phyloP scores from a whole-genome alignment of 2,113 vertebrate genomes.

The Phaethornis superciliosus region DNA sequence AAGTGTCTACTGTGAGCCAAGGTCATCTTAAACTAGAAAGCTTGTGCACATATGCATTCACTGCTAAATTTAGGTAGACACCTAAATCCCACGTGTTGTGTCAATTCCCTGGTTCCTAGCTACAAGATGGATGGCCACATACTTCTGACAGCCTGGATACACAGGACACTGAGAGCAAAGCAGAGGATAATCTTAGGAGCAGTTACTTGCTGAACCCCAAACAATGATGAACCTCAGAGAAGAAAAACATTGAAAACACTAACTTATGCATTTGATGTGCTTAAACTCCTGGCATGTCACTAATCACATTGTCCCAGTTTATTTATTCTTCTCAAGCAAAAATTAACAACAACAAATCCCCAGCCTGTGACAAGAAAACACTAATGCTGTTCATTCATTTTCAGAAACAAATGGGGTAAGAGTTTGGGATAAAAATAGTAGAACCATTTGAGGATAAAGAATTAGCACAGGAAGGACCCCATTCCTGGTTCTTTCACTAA shows the following conservation, averaged over 20 bases:
- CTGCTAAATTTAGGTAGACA: neutral
- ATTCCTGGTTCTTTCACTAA: neutral
- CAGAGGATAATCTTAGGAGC: neutral
- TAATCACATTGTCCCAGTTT: neutral
- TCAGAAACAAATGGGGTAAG: neutral
- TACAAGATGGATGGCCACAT: neutral
- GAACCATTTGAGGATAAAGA: neutral
- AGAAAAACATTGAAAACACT: neutral
- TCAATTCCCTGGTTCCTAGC: neutral
- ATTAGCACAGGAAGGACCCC: neutral
- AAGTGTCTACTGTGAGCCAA: neutral
- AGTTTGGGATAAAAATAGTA: neutral
- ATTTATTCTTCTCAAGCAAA: neutral
- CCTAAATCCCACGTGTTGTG: neutral
- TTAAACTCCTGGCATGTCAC: neutral
- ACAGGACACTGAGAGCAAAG: neutral
- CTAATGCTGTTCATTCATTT: neutral
- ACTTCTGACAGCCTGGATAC: neutral
- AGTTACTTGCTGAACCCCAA: neutral
- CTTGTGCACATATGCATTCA: neutral
- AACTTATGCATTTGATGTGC: neutral
- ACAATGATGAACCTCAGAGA: neutral
- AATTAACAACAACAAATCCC: neutral
- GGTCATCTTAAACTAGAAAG: neutral
- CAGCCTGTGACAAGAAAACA: neutral